Evolutionary conservation across 2,888 invertebrate genomes (phyloP), one percentile per base, ranked within the genome.

Genomic region (Drosophila dives): DNA sequence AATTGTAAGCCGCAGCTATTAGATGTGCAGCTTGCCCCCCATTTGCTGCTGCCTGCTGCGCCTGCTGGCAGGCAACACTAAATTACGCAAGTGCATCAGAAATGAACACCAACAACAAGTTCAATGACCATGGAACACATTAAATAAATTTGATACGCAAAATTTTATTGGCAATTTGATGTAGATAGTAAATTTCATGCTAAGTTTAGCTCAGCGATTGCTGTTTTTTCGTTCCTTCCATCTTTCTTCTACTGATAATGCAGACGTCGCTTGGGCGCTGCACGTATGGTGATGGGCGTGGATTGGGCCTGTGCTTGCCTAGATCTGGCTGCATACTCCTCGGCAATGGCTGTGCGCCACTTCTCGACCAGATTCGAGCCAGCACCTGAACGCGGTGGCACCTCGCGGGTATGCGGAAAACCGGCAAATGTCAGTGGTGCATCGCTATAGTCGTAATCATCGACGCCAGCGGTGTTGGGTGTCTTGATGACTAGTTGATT

Each of bases 401-500:
- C 61, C 36, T 85, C 82, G 1, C 86, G 83, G 4, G 77, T 84
- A 32, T 72, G 54, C 0, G 85, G 85, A 34, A 86, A 85, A 26
- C 67, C 69, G 45, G 86, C 63, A 58, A 83, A 26, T 3, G 68
- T 71, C 58, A 83, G 32, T 4, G 83, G 85, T 12, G 64, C 62
- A 49, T 75, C 84, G 26, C 45, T 78, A 38, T 86, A 86, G 61
- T 89, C 87, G 23, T 92, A 92, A 53, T 91, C 91, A 54, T 92
- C 90, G 58, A 64, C 74, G n/a, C 33, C 65, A 1, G 81, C 74
- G 0, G 75, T 64, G 62, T 77, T 79, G 55, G 86, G 73, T 2
- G 80, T 70, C 64, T 92, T 92, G 59, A 92, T 91, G 8, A 92
- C 82, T 33, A 92, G 82, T 34, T 92, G 91, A 75, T 92, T 91